phyloP scores from a whole-genome alignment of 2,797 vertebrate genomes.

The Ceryle rudis region DNA sequence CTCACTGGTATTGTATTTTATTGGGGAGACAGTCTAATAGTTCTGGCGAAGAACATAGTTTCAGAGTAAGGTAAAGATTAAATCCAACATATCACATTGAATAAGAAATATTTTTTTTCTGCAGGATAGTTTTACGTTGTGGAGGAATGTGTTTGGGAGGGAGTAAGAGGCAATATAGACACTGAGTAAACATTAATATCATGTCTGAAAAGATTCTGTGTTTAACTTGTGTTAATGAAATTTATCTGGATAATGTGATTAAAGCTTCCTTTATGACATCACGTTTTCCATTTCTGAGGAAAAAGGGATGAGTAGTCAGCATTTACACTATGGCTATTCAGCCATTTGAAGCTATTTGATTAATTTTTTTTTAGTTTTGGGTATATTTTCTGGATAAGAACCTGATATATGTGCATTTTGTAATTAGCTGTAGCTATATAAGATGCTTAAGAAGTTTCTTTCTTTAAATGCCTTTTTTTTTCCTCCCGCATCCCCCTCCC shows the following conservation, averaged over 20 bases:
- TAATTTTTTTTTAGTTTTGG: not conserved
- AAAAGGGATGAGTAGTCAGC: not conserved
- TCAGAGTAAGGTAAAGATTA: not conserved
- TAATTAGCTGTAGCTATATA: not conserved
- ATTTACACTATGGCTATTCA: not conserved
- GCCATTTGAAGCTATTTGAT: not conserved
- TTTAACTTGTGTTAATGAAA: not conserved
- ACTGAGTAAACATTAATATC: not conserved
- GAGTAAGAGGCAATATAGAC: not conserved
- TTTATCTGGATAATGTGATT: not conserved
- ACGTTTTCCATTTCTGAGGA: not conserved
- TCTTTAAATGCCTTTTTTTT: not conserved
- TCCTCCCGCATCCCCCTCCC: too few species aligned
- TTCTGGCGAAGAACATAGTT: not conserved
- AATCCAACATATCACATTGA: not conserved
- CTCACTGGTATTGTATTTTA: not conserved
- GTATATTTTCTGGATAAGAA: not conserved
- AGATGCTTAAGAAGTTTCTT: not conserved
- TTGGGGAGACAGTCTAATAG: accelerated
- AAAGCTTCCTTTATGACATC: not conserved
- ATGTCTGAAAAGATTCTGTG: not conserved
- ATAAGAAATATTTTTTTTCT: not conserved
- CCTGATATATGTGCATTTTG: not conserved
- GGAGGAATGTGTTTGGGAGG: not conserved
- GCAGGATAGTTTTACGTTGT: accelerated